A percentile compares a stretch with the other conserved stretches of the same genome.
Evolutionary conservation across 2,888 invertebrate genomes (phyloP).

Genomic region (Perdita meconis): DNA sequence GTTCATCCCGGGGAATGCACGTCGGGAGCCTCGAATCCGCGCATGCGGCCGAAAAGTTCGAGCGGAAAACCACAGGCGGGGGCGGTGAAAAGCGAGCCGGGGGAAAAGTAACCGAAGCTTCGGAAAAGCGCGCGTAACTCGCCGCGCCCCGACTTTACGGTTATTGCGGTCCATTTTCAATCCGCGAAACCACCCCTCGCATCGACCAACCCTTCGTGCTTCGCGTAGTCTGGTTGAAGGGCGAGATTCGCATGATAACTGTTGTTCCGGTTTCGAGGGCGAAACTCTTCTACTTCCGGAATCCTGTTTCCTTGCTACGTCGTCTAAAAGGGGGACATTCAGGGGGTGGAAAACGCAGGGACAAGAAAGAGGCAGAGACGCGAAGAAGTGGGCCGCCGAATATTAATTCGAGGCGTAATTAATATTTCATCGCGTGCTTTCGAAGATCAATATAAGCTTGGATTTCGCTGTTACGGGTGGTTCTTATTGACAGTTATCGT

Average conservation of each 20-base stretch:
- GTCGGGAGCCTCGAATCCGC: conserved; percentile 25
- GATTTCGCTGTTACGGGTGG: no score
- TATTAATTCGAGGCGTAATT: conserved; percentile 43
- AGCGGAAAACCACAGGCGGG: conserved; percentile 46
- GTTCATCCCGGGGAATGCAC: conserved; percentile 25
- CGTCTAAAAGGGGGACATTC: conserved; percentile 31
- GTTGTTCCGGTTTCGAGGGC: conserved; percentile 50
- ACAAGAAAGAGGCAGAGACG: not conserved
- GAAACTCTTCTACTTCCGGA: conserved; percentile 63
- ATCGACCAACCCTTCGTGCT: conserved; percentile 12
- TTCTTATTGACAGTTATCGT: no score
- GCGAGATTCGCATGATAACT: conserved; percentile 62
- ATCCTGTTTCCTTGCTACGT: conserved; percentile 46
- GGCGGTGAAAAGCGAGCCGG: conserved; percentile 37
- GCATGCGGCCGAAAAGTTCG: conserved; percentile 39
- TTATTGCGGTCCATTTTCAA: conserved; percentile 70
- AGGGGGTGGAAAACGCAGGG: not conserved
- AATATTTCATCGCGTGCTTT: conserved; percentile 35
- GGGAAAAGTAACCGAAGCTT: conserved; percentile 52
- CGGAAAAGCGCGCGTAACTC: conserved; percentile 63
- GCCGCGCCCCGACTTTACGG: conserved; percentile 55
- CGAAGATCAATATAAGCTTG: not conserved
- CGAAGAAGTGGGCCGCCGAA: conserved; percentile 14
- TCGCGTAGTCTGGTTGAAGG: conserved; percentile 55
- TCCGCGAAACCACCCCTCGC: conserved; percentile 52